Base-by-base conservation (phyloP, 2,888 invertebrate genomes). In the Cabera pusaria region DNA sequence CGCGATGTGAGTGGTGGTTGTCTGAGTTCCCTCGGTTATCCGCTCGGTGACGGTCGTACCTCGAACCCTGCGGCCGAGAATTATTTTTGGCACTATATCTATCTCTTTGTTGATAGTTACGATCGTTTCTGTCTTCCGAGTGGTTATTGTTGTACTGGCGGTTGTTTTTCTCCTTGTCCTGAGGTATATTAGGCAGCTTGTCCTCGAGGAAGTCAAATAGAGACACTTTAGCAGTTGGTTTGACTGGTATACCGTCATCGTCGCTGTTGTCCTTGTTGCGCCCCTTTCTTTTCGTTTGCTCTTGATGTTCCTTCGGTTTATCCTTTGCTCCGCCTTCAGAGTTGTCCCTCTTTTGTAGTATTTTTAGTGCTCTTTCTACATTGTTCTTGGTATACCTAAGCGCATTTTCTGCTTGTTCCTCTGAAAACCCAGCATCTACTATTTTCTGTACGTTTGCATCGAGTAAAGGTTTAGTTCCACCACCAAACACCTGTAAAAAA, bases 131-230 rank as follows among this genome's bases (percentile, higher is more conserved):
- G 1, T 86, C 81, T 9, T 84, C 82, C 24, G 57, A 60, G 31
- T 65, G 60, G 23, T 69, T 60, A 35, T 68, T 72, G 40, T 38
- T 40, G 6, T 73, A 63, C 21, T 73, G 75, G 5, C 78, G 67
- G 49, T 52, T 78, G 42, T 62, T 80, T 45, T 67, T 82, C 35
- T 79, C 87, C 34, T 74, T 83, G 33, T 91, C 90, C 20, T 85
- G 44, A n/a, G 53, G 75, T 40, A 91, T 90, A 50, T 84, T 81
- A 22, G 93, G 93, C 24, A 96, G 79, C 80, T 96, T 96, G 59
- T 95, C 93, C 68, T 96, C 95, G 4, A 96, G 89, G 68, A 95
- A 96, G 72, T 95, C 95, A 73, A 96, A 96, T 1, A 96, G 78
- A 0, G 95, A 95, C 1, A 96, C 93, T 78, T 93, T 94, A 22